phyloP scores from a whole-genome alignment of 2,113 vertebrate species.

The Chloropsis cyanopogon region DNA sequence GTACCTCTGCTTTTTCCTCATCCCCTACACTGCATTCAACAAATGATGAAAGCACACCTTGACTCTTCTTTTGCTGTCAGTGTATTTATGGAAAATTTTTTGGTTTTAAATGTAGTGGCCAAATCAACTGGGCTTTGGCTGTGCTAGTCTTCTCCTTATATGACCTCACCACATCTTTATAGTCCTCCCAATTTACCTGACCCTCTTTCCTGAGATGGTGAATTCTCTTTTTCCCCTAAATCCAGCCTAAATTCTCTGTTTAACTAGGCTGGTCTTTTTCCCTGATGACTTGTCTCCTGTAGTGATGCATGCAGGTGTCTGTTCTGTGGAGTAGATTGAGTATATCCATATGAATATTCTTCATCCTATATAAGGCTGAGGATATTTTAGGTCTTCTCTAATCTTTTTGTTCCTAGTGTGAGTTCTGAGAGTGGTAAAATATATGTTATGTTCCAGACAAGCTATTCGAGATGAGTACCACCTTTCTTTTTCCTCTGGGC shows the following conservation, averaged over 20 bases:
- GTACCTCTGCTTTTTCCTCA: background rate
- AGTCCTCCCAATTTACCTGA: background rate
- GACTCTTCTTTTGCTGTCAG: background rate
- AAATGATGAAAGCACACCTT: background rate
- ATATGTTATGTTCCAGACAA: background rate
- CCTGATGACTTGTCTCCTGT: background rate
- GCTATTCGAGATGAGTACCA: background rate
- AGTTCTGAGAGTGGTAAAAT: background rate
- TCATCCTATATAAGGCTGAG: background rate
- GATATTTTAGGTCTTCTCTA: background rate
- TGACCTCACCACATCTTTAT: background rate
- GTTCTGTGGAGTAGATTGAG: background rate
- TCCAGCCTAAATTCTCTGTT: background rate
- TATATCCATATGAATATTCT: background rate
- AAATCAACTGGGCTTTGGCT: background rate
- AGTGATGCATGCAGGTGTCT: background rate
- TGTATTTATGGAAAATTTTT: background rate
- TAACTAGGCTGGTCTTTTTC: background rate
- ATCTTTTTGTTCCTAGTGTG: background rate
- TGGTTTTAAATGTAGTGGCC: background rate
- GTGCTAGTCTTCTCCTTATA: background rate
- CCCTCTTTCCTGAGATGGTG: background rate
- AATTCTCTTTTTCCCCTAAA: background rate
- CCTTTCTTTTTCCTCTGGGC: background rate
- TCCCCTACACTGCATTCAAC: background rate